Evolutionary conservation across 2,113 vertebrate genomes (phyloP), one percentile per base, ranked within the genome.

Genomic region (Dipodomys ordii): DNA sequence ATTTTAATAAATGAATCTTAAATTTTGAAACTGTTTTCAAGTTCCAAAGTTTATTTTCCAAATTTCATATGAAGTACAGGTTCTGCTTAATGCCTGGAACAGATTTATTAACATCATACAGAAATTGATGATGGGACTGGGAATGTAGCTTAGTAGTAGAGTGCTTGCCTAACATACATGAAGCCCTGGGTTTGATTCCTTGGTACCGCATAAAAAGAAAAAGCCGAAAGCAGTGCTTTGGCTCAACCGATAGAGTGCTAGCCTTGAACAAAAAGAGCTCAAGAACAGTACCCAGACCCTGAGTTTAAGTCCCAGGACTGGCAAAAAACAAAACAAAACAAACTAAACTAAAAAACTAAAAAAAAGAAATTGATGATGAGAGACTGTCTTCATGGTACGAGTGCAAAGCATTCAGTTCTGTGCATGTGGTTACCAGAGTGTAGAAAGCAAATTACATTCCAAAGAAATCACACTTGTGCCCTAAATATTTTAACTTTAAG

Each of bases 1-100:
- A 94, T 90, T 79, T 82, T 49, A 95, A 72, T 86, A 76, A 57
- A 20, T 82, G 39, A 92, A 44, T 53, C 20, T 49, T 91, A 90
- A 23, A 57, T 92, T 91, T 18, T 64, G 18, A 93, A 88, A 68
- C 8, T 77, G 32, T 57, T 87, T 79, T 90, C 32, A 49, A 90
- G 83, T 67, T 76, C 57, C 46, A 88, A 65, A 60, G 71, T 88
- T 83, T 65, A 22, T 91, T 91, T 88, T 86, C 53, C 60, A 87
- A 90, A 83, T n/a, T 74, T 78, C 39, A 88, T 69, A 74, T 83
- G 35, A 77, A 91, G n/a, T 81, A 12, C 1, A 2, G 74, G 11
- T 44, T 74, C 23, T 85, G 69, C 57, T 91, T 83, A 25, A 49
- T 88, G 27, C 5, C 44, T 49, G 8, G 15, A 89, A 68, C 22